Base-by-base conservation (phyloP, 2,888 invertebrate genomes). In the Meiosimyza decipiens region DNA sequence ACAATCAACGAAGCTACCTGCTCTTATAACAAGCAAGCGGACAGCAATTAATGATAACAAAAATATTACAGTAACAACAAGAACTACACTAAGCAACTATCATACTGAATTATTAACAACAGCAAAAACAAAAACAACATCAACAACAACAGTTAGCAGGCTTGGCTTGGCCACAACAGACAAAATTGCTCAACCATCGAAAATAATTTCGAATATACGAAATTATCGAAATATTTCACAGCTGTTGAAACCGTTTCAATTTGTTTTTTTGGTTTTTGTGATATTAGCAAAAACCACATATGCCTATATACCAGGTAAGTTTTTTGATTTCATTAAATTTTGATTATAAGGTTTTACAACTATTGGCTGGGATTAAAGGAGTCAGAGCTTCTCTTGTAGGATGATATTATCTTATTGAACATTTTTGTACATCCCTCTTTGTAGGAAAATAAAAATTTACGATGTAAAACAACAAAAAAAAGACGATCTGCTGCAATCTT, bases 301-400 rank as follows among this genome's bases (percentile, higher is more conserved):
- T 80, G 86, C 86, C 76, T 85, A 87, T 80, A 86, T 86, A 79
- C 87, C 87, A 82, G 87, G 87, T 87, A 78, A 82, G 85, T 81
- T 63, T 13, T 12, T 49, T 13, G 13, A 9, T 33, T 11, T 59
- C 18, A 59, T 59, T 40, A 40, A 40, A 40, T 28, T 28, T 28
- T 28, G 1, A 40, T 9, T 7, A 9, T 9, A 40, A 7, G 4
- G 9, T 40, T 40, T 40, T 9, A 16, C 15, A 55, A 55, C 33
- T 47, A n/a, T 6, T 16, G 28, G n/a, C n/a, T n/a, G n/a, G n/a
- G n/a, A n/a, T n/a, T n/a, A n/a, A n/a, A n/a, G n/a, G n/a, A n/a
- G n/a, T n/a, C n/a, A n/a, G n/a, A n/a, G n/a, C n/a, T n/a, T n/a
- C n/a, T n/a, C n/a, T n/a, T n/a, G n/a, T n/a, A n/a, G n/a, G n/a